These are phyloP conservation scores for Pelochelys cantorii DNA, from an alignment of 2,797 vertebrate species.

Conservation along the genomic window DNA sequence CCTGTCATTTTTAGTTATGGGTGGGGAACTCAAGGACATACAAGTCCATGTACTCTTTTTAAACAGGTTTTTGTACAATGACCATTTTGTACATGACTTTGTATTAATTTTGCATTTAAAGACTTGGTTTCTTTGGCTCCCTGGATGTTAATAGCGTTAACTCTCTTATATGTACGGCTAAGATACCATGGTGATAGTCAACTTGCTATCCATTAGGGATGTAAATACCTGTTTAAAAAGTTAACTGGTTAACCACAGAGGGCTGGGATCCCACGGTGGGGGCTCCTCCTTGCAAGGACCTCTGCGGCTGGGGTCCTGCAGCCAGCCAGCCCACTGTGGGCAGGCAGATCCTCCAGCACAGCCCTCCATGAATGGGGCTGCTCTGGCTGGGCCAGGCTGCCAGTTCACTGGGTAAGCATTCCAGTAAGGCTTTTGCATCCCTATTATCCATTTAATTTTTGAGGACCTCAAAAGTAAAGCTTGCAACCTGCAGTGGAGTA, in stretches of 20 bases:
- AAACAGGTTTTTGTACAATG: background rate
- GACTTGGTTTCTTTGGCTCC: background rate
- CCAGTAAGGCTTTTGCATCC: too few relatives aligned
- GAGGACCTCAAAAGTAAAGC: background rate
- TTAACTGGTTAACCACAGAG: too few relatives aligned
- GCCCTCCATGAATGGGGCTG: too few relatives aligned
- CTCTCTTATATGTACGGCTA: background rate
- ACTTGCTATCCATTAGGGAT: background rate
- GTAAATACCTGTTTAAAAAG: too few relatives aligned
- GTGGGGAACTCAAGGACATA: background rate
- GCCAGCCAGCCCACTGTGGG: too few relatives aligned
- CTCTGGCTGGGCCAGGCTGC: too few relatives aligned
- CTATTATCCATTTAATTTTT: background rate
- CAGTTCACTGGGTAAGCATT: too few relatives aligned
- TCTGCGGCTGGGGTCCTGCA: too few relatives aligned
- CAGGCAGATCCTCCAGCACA: too few relatives aligned
- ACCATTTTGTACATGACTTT: background rate
- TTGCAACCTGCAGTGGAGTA: background rate
- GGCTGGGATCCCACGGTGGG: too few relatives aligned
- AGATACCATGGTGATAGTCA: background rate
- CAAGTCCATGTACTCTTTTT: background rate
- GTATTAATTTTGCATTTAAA: background rate
- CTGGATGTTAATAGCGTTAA: background rate
- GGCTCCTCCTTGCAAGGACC: too few relatives aligned
- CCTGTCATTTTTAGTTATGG: background rate